phyloP scores from a whole-genome alignment of 2,888 invertebrate species.

The Seladonia tumulorum region DNA sequence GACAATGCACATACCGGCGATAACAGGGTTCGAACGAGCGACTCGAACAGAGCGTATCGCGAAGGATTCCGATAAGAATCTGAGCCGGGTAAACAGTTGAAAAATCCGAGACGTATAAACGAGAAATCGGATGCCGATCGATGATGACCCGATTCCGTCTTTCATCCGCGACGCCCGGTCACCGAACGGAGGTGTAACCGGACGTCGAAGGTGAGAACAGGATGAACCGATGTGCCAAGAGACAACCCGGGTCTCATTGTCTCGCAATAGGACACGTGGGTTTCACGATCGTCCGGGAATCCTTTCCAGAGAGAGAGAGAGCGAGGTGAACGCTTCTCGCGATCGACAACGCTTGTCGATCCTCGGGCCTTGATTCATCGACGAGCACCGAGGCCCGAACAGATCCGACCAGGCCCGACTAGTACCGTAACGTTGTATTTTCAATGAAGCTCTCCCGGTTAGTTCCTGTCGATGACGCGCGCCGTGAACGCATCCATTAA shows the following conservation, averaged over 20 bases:
- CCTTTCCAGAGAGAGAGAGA: conserved; percentile 32
- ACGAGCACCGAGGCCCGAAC: conserved; percentile 14
- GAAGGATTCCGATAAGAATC: neutral
- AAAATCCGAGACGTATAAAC: neutral
- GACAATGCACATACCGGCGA: neutral
- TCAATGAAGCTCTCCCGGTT: conserved; percentile 43
- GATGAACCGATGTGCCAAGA: conserved; percentile 20
- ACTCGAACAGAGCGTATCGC: neutral
- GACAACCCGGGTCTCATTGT: conserved; percentile 20
- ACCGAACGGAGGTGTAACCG: neutral
- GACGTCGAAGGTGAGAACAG: conserved; percentile 1
- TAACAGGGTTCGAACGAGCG: neutral
- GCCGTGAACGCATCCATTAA: conserved; percentile 44
- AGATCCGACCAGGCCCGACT: neutral
- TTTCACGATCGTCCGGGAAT: conserved; percentile 36
- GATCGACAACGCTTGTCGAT: conserved; percentile 16
- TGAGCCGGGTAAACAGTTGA: neutral
- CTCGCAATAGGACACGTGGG: conserved; percentile 12
- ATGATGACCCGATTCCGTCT: neutral
- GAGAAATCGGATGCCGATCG: neutral
- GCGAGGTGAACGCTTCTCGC: conserved; percentile 31
- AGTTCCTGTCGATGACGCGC: conserved; percentile 59
- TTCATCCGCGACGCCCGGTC: neutral
- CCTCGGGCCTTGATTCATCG: conserved; percentile 50
- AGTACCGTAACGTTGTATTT: conserved; percentile 50